Evolutionary conservation across 2,797 vertebrate genomes (phyloP).

Genomic region (Okamejei kenojei): DNA sequence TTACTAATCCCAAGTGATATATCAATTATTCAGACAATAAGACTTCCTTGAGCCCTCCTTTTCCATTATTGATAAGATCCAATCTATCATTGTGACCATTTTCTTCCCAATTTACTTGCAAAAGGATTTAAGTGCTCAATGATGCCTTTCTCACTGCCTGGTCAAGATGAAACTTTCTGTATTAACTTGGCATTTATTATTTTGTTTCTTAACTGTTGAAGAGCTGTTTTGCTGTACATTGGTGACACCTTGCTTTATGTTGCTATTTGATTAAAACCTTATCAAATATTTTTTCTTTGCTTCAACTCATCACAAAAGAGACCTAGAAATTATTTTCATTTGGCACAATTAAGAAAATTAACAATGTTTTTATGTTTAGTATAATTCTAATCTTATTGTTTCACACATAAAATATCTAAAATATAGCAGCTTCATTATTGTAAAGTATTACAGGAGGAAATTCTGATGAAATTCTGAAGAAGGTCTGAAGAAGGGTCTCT

Average conservation of each 20-base stretch:
- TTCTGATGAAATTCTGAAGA: too few species aligned
- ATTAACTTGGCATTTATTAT: not conserved
- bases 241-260: not conserved
- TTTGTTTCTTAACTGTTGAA: not conserved
- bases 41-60: slow-evolving; percentile 65
- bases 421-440: not conserved
- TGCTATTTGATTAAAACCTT: not conserved
- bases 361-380: not conserved
- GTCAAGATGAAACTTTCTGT: not conserved
- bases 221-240: not conserved
- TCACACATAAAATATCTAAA: not conserved
- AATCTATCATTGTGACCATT: slow-evolving; percentile 63
- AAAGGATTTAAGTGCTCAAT: slow-evolving; percentile 60
- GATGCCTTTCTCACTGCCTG: slow-evolving; percentile 35
- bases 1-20: slow-evolving; percentile 66
- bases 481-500: too few species aligned
- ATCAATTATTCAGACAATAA: slow-evolving; percentile 72
- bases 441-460: not conserved
- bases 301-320: not conserved
- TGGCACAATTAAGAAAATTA: not conserved
- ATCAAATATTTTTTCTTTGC: not conserved
- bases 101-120: slow-evolving; percentile 60
- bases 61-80: slow-evolving; percentile 66
- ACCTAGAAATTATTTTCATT: not conserved
- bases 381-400: not conserved